These are phyloP conservation scores for Aplochiton taeniatus DNA, from an alignment of 2,797 vertebrate genomes.

Conservation along the genomic window DNA sequence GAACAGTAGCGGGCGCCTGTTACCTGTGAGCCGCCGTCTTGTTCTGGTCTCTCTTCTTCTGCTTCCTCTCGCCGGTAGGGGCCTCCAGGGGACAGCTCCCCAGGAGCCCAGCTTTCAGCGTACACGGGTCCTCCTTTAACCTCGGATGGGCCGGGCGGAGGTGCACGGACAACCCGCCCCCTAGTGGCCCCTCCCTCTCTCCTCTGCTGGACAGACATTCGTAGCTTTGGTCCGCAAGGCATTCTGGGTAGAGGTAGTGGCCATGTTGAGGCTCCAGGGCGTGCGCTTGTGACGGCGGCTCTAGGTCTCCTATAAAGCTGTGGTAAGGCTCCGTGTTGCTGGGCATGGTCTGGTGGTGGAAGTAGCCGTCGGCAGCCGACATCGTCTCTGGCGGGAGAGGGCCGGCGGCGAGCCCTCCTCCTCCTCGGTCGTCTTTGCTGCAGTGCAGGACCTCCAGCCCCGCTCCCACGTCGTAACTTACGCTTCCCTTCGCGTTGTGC, in stretches of 20 bases:
- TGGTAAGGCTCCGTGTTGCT: slow-evolving; percentile 75
- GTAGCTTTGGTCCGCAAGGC: slow-evolving; percentile 82
- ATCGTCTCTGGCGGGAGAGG: slow-evolving; percentile 74
- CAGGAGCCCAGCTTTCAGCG: slow-evolving; percentile 68
- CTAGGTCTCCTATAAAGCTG: slow-evolving; percentile 79
- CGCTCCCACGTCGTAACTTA: slow-evolving; percentile 69
- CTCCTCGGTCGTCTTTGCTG: slow-evolving; percentile 57
- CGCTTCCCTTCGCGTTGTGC: slow-evolving; percentile 75
- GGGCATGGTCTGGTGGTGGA: slow-evolving; percentile 72
- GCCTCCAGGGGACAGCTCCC: slow-evolving; percentile 56
- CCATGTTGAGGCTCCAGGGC: slow-evolving; percentile 75
- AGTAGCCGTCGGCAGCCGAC: slow-evolving; percentile 72
- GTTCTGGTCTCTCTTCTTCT: slow-evolving; percentile 95
- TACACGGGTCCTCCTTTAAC: slow-evolving; percentile 77
- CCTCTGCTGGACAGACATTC: slow-evolving; percentile 78
- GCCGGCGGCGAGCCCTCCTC: slow-evolving; percentile 61
- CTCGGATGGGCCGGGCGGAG: slow-evolving; percentile 63
- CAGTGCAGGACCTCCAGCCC: slow-evolving; percentile 74
- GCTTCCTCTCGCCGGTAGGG: slow-evolving; percentile 82
- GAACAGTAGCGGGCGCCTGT: neutral
- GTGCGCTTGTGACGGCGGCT: slow-evolving; percentile 72
- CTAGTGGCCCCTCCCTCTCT: slow-evolving; percentile 13
- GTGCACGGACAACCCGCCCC: slow-evolving; percentile 64
- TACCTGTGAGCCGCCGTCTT: slow-evolving; percentile 90
- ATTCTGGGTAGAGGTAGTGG: slow-evolving; percentile 82